Base-by-base conservation (phyloP, 2,797 vertebrate species). In the Clarias pachynema region DNA sequence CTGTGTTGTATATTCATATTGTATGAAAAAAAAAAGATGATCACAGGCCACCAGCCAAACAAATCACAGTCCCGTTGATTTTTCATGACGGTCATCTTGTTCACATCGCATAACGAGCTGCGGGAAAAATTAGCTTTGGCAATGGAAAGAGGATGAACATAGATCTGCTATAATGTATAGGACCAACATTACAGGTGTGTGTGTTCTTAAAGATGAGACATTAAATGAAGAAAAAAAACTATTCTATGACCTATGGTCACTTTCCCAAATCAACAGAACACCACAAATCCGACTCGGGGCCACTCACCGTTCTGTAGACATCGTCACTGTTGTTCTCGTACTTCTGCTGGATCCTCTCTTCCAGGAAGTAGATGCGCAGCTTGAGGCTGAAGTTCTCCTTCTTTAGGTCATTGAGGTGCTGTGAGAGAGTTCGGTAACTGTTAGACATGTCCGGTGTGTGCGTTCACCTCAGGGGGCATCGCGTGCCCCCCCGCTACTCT, bases 351-450 rank as follows among this genome's bases (percentile, higher is more conserved):
- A 99, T 96, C 80, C 96, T 95, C 92, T 99, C 98, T 93, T 99
- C 98, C 95, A 99, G 96, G 93, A 99, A 99, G 95, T 99, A 99
- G 94, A 99, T 99, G 91, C 98, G 97, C 88, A 99, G 96, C 95
- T 99, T 99, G 93, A 99, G 97, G 95, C 98, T 99, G 96, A 99
- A 99, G 95, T 99, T 99, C 95, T 99, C 98, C 94, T 99, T 99
- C 94, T 99, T 99, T 93, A 99, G 94, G 95, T 99, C 98, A 90
- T 97, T 98, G 93, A 99, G 97, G 95, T 99, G 98, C 97, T 99
- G 98, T 86, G 98, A 98, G 91, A 99, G 93, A 94, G 97, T 99
- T 93, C 98, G 97, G 94, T 98, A 98, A 92, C 97, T 95, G 92
- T 98, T 97, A 98, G 97, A 97, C 97, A 99, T 99, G 96, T 94